Percentiles rank a stretch among this genome's conserved stretches.
Evolutionary conservation across 1,140 invertebrate genomes (phyloP).

Genomic region (Reticulitermes speratus): DNA sequence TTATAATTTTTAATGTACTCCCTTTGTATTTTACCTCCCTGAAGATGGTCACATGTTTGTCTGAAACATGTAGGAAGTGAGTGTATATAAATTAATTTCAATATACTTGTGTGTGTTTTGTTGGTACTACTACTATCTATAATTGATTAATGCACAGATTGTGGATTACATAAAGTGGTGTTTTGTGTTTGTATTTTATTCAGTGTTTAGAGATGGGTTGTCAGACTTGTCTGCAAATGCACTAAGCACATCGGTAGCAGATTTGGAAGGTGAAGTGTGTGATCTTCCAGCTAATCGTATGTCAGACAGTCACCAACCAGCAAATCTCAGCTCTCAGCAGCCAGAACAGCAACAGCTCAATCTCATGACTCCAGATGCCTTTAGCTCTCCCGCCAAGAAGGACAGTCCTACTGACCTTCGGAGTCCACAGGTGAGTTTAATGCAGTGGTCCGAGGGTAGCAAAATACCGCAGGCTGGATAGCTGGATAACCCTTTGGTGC

Average conservation of each 20-base stretch:
- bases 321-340: not conserved
- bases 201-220: constrained; percentile 11
- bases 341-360: constrained; percentile 48
- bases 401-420: constrained; percentile 40
- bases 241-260: not conserved
- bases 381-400: constrained; percentile 64
- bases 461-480: no score
- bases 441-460: no score
- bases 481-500: no score
- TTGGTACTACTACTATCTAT: no score
- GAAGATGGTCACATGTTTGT: no score
- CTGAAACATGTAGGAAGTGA: no score
- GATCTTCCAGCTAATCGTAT: constrained; percentile 18
- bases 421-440: not conserved
- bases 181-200: not conserved
- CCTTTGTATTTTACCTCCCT: no score
- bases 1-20: no score
- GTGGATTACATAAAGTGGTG: no score
- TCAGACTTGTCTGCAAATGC: constrained; percentile 14
- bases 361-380: constrained; percentile 86
- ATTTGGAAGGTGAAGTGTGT: not conserved
- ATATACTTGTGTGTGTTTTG: no score
- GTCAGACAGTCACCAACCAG: constrained; percentile 18
- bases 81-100: no score
- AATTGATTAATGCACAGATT: no score